Conservation (phyloP, 2,888 invertebrate species). For the Hipparchia sbordonii region DNA sequence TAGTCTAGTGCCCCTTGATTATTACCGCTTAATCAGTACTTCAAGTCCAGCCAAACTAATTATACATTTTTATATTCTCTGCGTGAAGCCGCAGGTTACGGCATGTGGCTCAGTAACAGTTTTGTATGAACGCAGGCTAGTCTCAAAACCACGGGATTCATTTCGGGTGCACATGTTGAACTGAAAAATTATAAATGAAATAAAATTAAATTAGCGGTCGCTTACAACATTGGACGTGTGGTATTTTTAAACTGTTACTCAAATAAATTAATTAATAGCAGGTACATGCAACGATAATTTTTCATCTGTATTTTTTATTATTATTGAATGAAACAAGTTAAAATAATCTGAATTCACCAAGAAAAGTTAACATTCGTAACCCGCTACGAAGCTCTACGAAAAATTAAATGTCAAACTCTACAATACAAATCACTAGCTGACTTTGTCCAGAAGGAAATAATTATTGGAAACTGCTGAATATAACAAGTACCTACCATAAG, state of each 20-base stretch:
- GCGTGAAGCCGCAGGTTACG: conserved; percentile 3
- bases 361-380: neutral
- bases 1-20: too few relatives aligned
- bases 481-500: too few relatives aligned
- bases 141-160: conserved; percentile 38
- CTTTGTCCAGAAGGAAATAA: too few relatives aligned
- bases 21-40: neutral
- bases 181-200: conserved; percentile 38
- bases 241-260: conserved; percentile 27
- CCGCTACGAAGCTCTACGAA: conserved; percentile 2
- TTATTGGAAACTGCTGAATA: too few relatives aligned
- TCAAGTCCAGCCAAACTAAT: neutral
- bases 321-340: neutral
- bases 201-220: conserved; percentile 36
- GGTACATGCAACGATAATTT: neutral
- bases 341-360: too few relatives aligned
- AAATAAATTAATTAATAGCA: conserved; percentile 11
- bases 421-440: neutral
- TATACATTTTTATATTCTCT: conserved; percentile 1
- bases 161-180: conserved; percentile 36
- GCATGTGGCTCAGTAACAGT: conserved; percentile 33
- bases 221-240: conserved; percentile 30
- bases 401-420: neutral
- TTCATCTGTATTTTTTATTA: neutral
- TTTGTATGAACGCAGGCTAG: conserved; percentile 32